phyloP scores from a whole-genome alignment of 2,888 invertebrate genomes.

The Theristus sp. region DNA sequence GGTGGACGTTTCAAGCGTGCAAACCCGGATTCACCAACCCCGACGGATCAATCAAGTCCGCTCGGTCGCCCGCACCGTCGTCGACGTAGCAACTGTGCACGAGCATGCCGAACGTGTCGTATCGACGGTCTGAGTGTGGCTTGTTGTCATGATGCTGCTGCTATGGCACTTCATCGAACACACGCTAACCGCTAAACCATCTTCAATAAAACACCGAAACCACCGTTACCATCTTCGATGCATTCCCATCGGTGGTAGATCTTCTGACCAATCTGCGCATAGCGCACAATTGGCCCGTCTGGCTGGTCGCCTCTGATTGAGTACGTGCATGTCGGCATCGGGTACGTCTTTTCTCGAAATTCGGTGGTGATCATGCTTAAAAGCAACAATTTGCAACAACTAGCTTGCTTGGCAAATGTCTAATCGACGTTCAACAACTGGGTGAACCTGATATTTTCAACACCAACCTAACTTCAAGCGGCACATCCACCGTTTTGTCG shows the following conservation, averaged over 20 bases:
- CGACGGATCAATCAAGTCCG: conserved; percentile 23
- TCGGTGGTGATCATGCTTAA: conserved; percentile 26
- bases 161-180: too few relatives aligned
- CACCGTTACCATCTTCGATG: conserved; percentile 12
- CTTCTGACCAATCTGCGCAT: conserved; percentile 21
- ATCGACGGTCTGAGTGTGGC: conserved; percentile 8
- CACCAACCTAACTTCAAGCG: conserved; percentile 24
- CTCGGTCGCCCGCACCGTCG: conserved; percentile 23
- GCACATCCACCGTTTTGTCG: conserved; percentile 23
- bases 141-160: too few relatives aligned
- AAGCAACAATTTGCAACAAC: too few relatives aligned
- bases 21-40: too few relatives aligned
- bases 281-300: conserved; percentile 23
- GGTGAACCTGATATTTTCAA: too few relatives aligned
- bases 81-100: conserved; percentile 28
- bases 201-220: too few relatives aligned
- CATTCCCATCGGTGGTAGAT: conserved; percentile 26
- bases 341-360: conserved; percentile 20
- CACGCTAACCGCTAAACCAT: too few relatives aligned
- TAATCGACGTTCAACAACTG: too few relatives aligned
- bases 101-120: conserved; percentile 28
- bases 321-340: conserved; percentile 27
- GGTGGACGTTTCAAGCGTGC: too few relatives aligned
- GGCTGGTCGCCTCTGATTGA: conserved; percentile 21
- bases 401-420: too few relatives aligned